Evolutionary conservation across 2,797 vertebrate species (phyloP), one percentile per base, ranked within the genome.

Genomic region (Ctenosaura bakeri): DNA sequence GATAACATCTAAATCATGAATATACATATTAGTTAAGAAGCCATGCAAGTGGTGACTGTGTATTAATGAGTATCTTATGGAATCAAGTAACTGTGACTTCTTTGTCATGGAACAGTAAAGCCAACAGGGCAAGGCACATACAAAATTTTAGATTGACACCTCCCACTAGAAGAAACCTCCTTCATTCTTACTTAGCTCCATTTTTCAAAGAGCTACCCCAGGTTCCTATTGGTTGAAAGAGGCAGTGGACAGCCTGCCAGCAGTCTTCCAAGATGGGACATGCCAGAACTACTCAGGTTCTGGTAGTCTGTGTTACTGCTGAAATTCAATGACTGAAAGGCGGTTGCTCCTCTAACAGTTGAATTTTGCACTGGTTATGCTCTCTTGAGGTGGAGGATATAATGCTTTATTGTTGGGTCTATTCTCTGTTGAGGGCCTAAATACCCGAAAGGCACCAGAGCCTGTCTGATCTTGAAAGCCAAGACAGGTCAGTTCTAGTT

Each of bases 21-120:
- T 88, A 88, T 24, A 35, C 50, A 10, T 52, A 7, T 32, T 73
- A 88, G 50, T 35, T 56, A 56, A 88, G n/a, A 73, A 88, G 50
- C n/a, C 71, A 24, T 42, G 24, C 46, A 81, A 73, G 16, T 52
- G 38, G 56, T 42, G n/a, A 10, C 26, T 29, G 8, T 79, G 18
- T 35, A 20, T n/a, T 79, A 54, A 73, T 50, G 32, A 73, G 9
- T 46, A 86, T 9, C 2, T 38, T 59, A 6, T 13, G 6, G 71
- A 80, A 80, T 66, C 9, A 18, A n/a, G 29, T 24, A 66, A 79
- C 59, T 87, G n/a, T 20, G 42, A 78, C 29, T 50, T 78, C 24
- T 78, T 29, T 46, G 76, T 50, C 38, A 78, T 24, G 22, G 1
- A 78, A 50, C 42, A 78, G 24, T 35, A 74, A 16, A 38, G 2